Conservation (phyloP, 30 jellyfish, hydroid and myxozoan species). For the Aurelia sp. region DNA sequence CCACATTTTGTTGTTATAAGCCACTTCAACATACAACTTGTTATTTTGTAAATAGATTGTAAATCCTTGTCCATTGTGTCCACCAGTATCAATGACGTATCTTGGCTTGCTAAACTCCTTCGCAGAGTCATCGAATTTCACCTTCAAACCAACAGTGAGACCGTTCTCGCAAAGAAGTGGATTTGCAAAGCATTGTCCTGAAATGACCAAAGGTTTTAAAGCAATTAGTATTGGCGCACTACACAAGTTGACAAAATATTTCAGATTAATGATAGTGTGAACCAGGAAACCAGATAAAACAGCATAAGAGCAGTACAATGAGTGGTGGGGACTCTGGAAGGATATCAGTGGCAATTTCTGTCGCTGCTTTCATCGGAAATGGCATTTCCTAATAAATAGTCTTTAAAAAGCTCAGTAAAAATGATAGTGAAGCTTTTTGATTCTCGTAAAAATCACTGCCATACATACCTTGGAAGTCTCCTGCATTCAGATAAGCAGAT, state of each 20-base stretch:
- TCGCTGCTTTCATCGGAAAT: too few relatives aligned
- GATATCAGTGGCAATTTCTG: too few relatives aligned
- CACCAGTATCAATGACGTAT: conserved; percentile 96
- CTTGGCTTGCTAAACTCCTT: conserved; percentile 68
- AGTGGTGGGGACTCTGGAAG: too few relatives aligned
- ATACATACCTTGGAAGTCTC: conserved; percentile 90
- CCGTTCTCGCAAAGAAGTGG: conserved; percentile 97
- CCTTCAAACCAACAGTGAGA: conserved; percentile 81
- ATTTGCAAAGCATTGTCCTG: conserved; percentile 92
- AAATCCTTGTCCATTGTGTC: conserved; percentile 98
- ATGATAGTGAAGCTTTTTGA: too few relatives aligned
- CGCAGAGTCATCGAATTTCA: conserved; percentile 81
- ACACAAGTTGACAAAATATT: too few relatives aligned
- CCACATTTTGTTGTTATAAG: conserved; percentile 94
- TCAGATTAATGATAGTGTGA: too few relatives aligned
- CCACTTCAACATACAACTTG: conserved; percentile 82
- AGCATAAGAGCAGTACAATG: too few relatives aligned
- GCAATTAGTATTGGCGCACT: too few relatives aligned
- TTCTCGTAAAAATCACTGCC: too few relatives aligned
- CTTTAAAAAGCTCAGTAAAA: too few relatives aligned
- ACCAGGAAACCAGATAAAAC: too few relatives aligned
- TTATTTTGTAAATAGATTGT: conserved; percentile 83
- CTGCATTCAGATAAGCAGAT: conserved; percentile 89
- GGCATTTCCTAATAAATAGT: too few relatives aligned
- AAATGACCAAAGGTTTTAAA: neutral